phyloP scores from a whole-genome alignment of 2,797 vertebrate species.

The Australoheros facetus region DNA sequence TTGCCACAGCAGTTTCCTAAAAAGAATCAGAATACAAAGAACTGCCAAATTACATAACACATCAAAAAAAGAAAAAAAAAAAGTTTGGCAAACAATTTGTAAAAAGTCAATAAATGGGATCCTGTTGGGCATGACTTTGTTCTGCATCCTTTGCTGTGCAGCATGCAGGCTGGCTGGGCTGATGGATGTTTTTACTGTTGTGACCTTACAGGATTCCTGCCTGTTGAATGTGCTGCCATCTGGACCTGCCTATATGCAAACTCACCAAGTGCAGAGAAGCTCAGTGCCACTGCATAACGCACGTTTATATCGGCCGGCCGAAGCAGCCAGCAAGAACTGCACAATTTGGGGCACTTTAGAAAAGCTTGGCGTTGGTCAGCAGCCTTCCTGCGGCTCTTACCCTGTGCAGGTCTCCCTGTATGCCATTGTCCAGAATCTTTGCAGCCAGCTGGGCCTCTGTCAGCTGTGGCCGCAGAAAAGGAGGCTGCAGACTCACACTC shows the following conservation, averaged over 20 bases:
- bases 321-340: neutral
- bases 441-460: slow-evolving; percentile 89
- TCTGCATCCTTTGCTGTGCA: neutral
- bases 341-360: neutral
- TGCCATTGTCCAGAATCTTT: slow-evolving; percentile 96
- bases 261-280: neutral
- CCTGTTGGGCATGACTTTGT: neutral
- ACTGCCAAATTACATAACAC: neutral
- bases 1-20: too few relatives aligned
- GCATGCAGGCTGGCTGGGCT: neutral
- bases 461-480: slow-evolving; percentile 89
- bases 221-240: slow-evolving; percentile 24
- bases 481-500: slow-evolving; percentile 87
- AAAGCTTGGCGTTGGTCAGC: neutral
- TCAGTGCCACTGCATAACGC: neutral
- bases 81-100: neutral
- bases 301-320: neutral
- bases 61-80: too few relatives aligned
- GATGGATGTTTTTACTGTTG: slow-evolving; percentile 4
- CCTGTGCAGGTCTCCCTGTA: slow-evolving; percentile 91
- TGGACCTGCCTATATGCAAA: slow-evolving; percentile 36
- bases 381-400: slow-evolving; percentile 49
- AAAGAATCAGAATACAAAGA: neutral
- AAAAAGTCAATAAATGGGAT: neutral
- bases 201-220: slow-evolving; percentile 22